These are phyloP conservation scores for Lithosia quadra DNA, from an alignment of 2,888 invertebrate species.

Conservation along the genomic window DNA sequence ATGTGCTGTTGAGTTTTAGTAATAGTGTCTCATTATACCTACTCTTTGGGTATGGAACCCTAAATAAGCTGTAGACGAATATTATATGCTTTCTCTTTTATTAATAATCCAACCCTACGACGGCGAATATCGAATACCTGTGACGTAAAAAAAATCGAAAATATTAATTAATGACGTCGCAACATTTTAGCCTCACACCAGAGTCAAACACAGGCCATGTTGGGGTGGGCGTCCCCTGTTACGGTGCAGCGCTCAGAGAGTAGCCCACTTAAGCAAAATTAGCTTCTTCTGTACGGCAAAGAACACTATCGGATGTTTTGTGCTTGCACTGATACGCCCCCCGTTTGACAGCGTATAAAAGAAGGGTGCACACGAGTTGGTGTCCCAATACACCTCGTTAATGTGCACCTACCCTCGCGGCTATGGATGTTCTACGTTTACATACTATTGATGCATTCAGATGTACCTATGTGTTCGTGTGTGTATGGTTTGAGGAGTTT, in stretches of 20 bases:
- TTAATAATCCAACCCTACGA: too few relatives aligned
- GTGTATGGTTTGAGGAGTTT: neutral
- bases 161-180: conserved; percentile 41
- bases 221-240: conserved; percentile 68
- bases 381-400: conserved; percentile 69
- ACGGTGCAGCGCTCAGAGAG: conserved; percentile 66
- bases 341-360: conserved; percentile 79
- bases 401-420: conserved; percentile 42
- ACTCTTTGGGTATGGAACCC: too few relatives aligned
- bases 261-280: conserved; percentile 87
- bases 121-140: too few relatives aligned
- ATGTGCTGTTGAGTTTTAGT: too few relatives aligned
- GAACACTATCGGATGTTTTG: conserved; percentile 85
- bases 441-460: conserved; percentile 30
- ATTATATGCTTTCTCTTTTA: too few relatives aligned
- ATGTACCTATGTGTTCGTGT: neutral
- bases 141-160: neutral
- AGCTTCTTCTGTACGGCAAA: conserved; percentile 84
- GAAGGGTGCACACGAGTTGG: conserved; percentile 60
- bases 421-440: conserved; percentile 20
- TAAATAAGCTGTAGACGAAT: too few relatives aligned
- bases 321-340: conserved; percentile 74
- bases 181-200: conserved; percentile 68
- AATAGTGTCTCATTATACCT: too few relatives aligned
- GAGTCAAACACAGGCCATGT: conserved; percentile 71